These are phyloP conservation scores for Apamea anceps DNA, from an alignment of 2,888 invertebrate genomes.

Conservation along the genomic window DNA sequence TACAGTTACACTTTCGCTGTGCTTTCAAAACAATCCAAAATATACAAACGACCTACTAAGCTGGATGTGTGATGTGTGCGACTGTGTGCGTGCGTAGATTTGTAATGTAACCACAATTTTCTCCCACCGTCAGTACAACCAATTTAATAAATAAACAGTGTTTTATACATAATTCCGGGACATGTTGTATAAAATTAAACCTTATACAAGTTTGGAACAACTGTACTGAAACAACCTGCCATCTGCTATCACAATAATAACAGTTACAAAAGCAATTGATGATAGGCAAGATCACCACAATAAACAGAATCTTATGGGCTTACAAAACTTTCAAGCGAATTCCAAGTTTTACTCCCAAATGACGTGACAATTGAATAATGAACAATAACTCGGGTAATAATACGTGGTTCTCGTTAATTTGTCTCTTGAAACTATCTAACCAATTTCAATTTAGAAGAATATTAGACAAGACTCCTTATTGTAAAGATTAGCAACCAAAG, in stretches of 20 bases:
- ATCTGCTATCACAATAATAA: slow-evolving; percentile 19
- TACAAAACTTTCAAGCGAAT: slow-evolving; percentile 30
- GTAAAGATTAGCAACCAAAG: neutral
- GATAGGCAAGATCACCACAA: neutral
- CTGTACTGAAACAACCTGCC: slow-evolving; percentile 6
- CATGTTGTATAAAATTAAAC: slow-evolving; percentile 1
- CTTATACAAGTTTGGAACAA: neutral
- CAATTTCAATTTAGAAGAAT: neutral
- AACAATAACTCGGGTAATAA: slow-evolving; percentile 10
- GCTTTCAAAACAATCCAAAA: no score
- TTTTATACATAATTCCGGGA: no score
- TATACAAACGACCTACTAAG: no score
- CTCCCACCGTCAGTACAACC: no score
- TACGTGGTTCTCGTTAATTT: slow-evolving; percentile 13
- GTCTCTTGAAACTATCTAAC: neutral
- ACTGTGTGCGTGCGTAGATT: no score
- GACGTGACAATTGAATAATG: slow-evolving; percentile 30
- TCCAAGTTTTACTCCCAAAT: slow-evolving; percentile 21
- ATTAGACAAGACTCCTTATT: neutral
- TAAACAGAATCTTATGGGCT: slow-evolving; percentile 31
- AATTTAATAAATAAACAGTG: no score
- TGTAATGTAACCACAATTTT: no score
- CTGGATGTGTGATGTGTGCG: no score
- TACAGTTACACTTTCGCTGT: no score
- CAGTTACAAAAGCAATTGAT: slow-evolving; percentile 12